Percentiles rank a stretch among this genome's conserved stretches.
Evolutionary conservation across 2,888 invertebrate species (phyloP).

Genomic region (Biston stratarius): DNA sequence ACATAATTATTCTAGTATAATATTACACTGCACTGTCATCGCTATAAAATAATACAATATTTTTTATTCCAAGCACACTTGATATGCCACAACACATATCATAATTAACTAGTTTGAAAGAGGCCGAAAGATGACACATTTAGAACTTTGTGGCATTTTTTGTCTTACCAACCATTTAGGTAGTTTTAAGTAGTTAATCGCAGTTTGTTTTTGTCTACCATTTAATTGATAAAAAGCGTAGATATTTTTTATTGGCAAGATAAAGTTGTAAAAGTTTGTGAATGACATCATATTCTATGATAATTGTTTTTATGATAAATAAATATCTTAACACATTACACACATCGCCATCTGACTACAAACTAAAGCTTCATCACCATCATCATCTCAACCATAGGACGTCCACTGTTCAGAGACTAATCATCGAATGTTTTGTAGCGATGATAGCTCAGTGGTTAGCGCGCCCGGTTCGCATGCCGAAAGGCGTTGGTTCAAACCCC

Average conservation of each 20-base stretch:
- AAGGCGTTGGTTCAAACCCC: no score
- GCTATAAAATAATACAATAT: conserved; percentile 9
- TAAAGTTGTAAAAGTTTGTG: conserved; percentile 7
- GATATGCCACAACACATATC: conserved; percentile 53
- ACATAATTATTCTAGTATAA: no score
- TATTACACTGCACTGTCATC: no score
- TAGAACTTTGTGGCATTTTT: conserved; percentile 66
- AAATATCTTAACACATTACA: no score
- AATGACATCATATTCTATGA: conserved; percentile 8
- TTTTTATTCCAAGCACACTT: conserved; percentile 45
- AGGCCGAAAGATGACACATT: conserved; percentile 66
- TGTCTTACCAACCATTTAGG: conserved; percentile 50
- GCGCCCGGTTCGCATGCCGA: no score
- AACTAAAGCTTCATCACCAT: no score
- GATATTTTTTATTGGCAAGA: conserved; percentile 15
- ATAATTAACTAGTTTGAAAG: neutral
- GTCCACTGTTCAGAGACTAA: no score
- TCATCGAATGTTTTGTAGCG: no score
- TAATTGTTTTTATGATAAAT: neutral
- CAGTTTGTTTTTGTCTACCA: conserved; percentile 56
- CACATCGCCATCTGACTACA: no score
- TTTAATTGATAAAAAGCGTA: conserved; percentile 54
- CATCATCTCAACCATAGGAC: no score
- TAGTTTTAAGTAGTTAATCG: conserved; percentile 20
- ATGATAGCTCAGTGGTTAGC: no score